phyloP scores from a whole-genome alignment of 2,113 vertebrate genomes.

The Terrapene triunguis region DNA sequence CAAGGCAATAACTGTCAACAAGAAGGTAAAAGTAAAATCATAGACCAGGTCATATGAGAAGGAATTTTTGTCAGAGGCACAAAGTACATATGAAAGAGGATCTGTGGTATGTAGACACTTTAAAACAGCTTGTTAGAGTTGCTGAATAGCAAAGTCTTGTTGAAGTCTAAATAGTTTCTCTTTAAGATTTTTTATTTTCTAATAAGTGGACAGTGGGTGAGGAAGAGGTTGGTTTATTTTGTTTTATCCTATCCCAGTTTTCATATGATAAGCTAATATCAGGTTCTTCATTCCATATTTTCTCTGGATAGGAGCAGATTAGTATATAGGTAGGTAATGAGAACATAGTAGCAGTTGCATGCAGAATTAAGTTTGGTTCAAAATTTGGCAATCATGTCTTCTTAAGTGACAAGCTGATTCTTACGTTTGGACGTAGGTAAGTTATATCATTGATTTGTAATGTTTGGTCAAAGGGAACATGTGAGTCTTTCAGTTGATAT shows the following conservation, averaged over 20 bases:
- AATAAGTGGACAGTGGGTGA: background rate
- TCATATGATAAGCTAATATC: background rate
- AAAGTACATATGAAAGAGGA: background rate
- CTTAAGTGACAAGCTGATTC: background rate
- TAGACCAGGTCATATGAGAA: background rate
- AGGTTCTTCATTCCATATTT: background rate
- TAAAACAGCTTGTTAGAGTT: background rate
- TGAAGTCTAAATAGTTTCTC: background rate
- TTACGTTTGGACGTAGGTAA: background rate
- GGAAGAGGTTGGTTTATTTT: background rate
- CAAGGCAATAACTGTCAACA: background rate
- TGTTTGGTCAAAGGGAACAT: background rate
- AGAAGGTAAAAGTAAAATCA: background rate
- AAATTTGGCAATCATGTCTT: background rate
- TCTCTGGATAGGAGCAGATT: background rate
- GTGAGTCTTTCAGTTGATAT: background rate
- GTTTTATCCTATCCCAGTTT: background rate
- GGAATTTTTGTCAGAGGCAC: background rate
- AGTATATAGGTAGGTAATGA: background rate
- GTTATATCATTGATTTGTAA: background rate
- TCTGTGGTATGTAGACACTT: background rate
- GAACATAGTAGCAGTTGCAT: background rate
- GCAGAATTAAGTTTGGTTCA: background rate
- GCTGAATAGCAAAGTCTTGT: background rate
- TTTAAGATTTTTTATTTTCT: background rate